Evolutionary conservation across 2,888 invertebrate genomes (phyloP).

Genomic region (Mesochorus sp.): DNA sequence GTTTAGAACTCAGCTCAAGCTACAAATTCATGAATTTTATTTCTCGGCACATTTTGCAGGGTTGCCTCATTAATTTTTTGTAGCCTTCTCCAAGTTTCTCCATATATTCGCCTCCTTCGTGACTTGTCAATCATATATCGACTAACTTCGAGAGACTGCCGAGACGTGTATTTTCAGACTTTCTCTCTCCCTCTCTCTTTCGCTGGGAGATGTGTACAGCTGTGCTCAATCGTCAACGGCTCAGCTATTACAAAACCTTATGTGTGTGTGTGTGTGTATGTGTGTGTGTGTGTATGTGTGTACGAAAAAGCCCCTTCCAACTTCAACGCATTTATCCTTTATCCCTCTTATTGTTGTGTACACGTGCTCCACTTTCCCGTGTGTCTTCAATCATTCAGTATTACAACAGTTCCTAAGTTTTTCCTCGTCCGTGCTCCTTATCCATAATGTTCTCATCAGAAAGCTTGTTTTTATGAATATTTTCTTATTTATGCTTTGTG

Average conservation of each 20-base stretch:
- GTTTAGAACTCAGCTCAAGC: too few species aligned
- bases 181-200: background rate
- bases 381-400: constrained; percentile 25
- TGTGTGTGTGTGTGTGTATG: too few species aligned
- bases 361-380: background rate
- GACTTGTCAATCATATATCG: constrained; percentile 7
- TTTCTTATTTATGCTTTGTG: background rate
- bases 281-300: too few species aligned
- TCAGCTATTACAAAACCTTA: constrained; percentile 19
- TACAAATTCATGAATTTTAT: too few species aligned
- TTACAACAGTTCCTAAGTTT: constrained; percentile 7
- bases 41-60: background rate
- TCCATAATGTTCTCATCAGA: constrained; percentile 8
- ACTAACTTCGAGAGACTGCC: constrained; percentile 26
- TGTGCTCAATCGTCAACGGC: constrained; percentile 17
- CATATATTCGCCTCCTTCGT: background rate
- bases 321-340: too few species aligned
- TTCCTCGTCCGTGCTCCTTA: background rate
- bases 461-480: too few species aligned
- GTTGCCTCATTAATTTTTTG: background rate
- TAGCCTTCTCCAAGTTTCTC: background rate
- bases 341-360: background rate
- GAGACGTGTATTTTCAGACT: constrained; percentile 9
- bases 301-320: constrained; percentile 23
- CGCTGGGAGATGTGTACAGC: constrained; percentile 6